A percentile compares a stretch with the other conserved stretches of the same genome.
Evolutionary conservation across 1,140 invertebrate genomes (phyloP).

Genomic region (Diuraphis noxia): DNA sequence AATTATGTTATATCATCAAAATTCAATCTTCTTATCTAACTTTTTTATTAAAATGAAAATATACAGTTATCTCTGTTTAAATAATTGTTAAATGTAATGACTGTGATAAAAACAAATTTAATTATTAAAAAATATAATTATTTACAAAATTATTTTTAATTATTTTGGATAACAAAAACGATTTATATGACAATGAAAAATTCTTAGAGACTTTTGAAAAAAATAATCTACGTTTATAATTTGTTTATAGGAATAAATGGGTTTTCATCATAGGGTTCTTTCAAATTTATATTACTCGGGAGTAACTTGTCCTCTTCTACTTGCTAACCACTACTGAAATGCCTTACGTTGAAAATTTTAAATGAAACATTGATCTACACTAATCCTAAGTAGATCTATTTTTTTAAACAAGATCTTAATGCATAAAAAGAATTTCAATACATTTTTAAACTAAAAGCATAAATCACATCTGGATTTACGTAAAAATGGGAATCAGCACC

Average conservation of each 20-base stretch:
- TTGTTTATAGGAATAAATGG: not conserved
- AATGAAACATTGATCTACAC: no score
- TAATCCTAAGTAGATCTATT: not conserved
- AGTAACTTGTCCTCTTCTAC: not conserved
- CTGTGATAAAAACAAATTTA: no score
- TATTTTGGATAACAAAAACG: not conserved
- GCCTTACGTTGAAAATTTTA: not conserved
- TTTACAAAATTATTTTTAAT: not conserved
- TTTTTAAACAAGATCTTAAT: not conserved
- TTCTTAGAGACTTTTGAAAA: not conserved
- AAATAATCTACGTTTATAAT: not conserved
- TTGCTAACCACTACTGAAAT: not conserved
- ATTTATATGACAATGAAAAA: not conserved
- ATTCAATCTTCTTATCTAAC: not conserved
- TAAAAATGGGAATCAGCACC: not conserved
- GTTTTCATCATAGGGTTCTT: not conserved
- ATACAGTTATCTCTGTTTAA: no score
- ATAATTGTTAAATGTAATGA: no score
- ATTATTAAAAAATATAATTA: not conserved
- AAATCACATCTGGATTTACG: not conserved
- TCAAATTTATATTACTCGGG: not conserved
- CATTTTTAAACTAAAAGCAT: not conserved
- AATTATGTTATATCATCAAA: not conserved
- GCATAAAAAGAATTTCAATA: not conserved
- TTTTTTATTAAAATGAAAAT: no score